Percentiles rank a stretch among this genome's conserved stretches.
Conservation (phyloP, 2,113 vertebrate genomes). For the Pomatorhinus ruficollis region DNA sequence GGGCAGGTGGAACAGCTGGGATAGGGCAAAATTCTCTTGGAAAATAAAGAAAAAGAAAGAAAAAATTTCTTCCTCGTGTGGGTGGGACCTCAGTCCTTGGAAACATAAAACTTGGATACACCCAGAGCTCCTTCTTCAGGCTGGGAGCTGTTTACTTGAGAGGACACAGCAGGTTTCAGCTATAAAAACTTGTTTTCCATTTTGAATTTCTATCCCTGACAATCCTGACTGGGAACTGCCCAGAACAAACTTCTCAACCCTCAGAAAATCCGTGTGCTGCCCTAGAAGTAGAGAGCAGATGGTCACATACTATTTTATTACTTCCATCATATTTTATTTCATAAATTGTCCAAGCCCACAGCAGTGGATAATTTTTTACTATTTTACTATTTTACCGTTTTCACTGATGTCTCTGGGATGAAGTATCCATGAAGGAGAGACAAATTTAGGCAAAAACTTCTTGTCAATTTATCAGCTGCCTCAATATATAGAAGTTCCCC, state of each 20-base stretch:
- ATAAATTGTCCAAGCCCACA: not conserved
- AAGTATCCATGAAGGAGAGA: not conserved
- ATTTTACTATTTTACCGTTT: not conserved
- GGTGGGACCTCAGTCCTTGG: not conserved
- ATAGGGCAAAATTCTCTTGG: not conserved
- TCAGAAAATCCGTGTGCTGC: rapidly evolving
- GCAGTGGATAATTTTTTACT: not conserved
- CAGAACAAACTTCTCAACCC: not conserved
- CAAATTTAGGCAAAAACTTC: not conserved
- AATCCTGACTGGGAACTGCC: not conserved
- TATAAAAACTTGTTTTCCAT: not conserved
- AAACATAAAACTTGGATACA: too few species aligned
- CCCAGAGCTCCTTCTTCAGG: not conserved
- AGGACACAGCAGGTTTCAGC: not conserved
- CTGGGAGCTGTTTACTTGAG: not conserved
- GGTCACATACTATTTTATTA: not conserved
- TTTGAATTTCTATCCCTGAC: not conserved
- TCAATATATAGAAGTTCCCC: not conserved
- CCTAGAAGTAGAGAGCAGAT: rapidly evolving
- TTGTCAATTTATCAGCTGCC: not conserved
- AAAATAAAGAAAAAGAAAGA: not conserved
- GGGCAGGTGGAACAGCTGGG: not conserved
- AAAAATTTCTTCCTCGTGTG: not conserved
- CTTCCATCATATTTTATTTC: not conserved
- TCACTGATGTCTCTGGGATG: not conserved